Evolutionary conservation across 2,797 vertebrate genomes (phyloP).

Genomic region (Scyliorhinus canicula): DNA sequence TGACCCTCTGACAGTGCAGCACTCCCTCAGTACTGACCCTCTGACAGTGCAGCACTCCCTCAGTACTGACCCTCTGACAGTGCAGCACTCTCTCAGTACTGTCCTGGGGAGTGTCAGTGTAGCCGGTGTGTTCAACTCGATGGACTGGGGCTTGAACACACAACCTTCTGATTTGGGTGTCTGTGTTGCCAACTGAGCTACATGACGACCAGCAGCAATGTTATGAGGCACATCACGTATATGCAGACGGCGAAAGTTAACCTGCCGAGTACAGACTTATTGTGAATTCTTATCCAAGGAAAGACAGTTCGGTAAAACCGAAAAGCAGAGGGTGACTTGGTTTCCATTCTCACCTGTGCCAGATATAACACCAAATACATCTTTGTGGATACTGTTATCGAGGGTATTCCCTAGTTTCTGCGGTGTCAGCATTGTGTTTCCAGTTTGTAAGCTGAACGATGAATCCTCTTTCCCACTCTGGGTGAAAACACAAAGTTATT

Average conservation of each 20-base stretch:
- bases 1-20: too few relatives aligned
- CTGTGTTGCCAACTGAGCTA: not conserved
- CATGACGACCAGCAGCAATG: not conserved
- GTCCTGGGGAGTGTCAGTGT: not conserved
- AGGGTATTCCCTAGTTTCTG: conserved; percentile 74
- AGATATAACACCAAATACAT: conserved; percentile 88
- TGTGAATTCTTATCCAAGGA: not conserved
- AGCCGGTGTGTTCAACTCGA: not conserved
- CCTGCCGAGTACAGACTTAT: not conserved
- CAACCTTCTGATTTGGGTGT: not conserved
- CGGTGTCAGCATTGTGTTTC: conserved; percentile 67
- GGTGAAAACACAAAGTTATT: not conserved
- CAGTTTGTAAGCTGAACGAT: conserved; percentile 51
- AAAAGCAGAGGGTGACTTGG: conserved; percentile 1
- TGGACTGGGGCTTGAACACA: not conserved
- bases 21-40: too few relatives aligned
- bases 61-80: too few relatives aligned
- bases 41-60: too few relatives aligned
- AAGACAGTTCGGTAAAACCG: not conserved
- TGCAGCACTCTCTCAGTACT: not conserved
- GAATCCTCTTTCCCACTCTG: conserved; percentile 78
- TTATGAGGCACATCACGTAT: not conserved
- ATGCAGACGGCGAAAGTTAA: not conserved
- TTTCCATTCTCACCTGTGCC: conserved; percentile 72
- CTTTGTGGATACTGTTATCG: conserved; percentile 85